These are phyloP conservation scores for Zonitis immaculata DNA, from an alignment of 2,888 invertebrate species.

Conservation along the genomic window DNA sequence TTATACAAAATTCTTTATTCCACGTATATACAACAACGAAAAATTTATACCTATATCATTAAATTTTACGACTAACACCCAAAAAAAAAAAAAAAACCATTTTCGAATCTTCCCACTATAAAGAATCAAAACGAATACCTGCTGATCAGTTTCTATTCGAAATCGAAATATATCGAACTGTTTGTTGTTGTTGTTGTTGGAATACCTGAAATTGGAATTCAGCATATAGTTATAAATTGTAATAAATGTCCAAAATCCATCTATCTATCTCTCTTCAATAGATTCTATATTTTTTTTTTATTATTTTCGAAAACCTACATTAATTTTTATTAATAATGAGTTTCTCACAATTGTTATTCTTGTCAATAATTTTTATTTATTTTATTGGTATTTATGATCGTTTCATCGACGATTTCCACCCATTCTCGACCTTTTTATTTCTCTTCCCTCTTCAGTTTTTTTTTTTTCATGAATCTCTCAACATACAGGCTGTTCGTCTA, in stretches of 20 bases:
- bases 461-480: no score
- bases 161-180: slow-evolving; percentile 27
- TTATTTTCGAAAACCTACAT: no score
- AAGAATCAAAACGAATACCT: slow-evolving; percentile 13
- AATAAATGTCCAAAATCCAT: slow-evolving; percentile 40
- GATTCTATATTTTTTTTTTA: no score
- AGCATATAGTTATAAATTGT: slow-evolving; percentile 38
- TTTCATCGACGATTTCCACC: no score
- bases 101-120: slow-evolving; percentile 3
- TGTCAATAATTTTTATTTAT: slow-evolving; percentile 2
- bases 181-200: slow-evolving; percentile 11
- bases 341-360: no score
- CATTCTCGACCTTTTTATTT: no score
- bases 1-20: no score
- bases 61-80: background rate
- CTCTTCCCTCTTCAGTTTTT: no score
- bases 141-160: background rate
- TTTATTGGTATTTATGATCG: slow-evolving; percentile 20
- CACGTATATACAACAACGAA: no score
- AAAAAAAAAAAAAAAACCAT: background rate
- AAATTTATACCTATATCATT: no score
- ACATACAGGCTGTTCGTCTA: no score
- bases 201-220: slow-evolving; percentile 32
- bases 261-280: slow-evolving; percentile 5
- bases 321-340: no score